Base-by-base conservation (phyloP, 2,888 invertebrate species). In the Acanthopleura granulata region DNA sequence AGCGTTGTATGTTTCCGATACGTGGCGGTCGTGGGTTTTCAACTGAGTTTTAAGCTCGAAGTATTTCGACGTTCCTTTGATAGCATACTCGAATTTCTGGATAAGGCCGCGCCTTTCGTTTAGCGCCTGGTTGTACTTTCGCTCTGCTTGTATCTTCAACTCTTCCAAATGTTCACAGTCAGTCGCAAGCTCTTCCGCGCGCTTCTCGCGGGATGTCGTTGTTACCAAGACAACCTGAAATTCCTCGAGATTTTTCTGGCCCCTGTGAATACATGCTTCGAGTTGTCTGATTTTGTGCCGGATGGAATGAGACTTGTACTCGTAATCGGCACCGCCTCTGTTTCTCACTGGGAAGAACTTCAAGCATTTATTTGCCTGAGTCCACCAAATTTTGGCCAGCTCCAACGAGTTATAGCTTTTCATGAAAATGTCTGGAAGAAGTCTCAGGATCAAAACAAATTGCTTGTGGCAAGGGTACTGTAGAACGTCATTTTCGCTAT, bases 361-460 rank as follows among this genome's bases (percentile, higher is more conserved):
- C 12, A 57, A 57, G 22, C 57, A 57, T 77, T 82, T 80, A 74
- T 80, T 75, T 61, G 82, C 80, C 73, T 84, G 78, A 11, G 78
- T 78, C 76, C 85, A 80, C 89, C 89, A 89, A 29, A 83, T 79
- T 75, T 86, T 85, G 18, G 86, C 84, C 25, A 88, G 78, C 73
- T 88, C 87, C 22, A 87, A 79, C 18, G 85, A 83, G 75, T 87
- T 88, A 76, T 84, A 86, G 70, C 85, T 86, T 77, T 88, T 88
- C 18, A 84, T 83, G 79, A 89, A 87, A 15, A 87, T 83, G 77
- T 89, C 89, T 0, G 88, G 87, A 29, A 88, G 78, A 14, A 88
- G 78, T 57, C 89, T 77, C 11, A 88, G 77, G 9, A 89, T 78
- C 0, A 80, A 76, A 78, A 87, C 86, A 77, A 85, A 86, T 25